These are phyloP conservation scores for Dolomedes plantarius DNA, from an alignment of 2,888 invertebrate genomes.

Conservation along the genomic window DNA sequence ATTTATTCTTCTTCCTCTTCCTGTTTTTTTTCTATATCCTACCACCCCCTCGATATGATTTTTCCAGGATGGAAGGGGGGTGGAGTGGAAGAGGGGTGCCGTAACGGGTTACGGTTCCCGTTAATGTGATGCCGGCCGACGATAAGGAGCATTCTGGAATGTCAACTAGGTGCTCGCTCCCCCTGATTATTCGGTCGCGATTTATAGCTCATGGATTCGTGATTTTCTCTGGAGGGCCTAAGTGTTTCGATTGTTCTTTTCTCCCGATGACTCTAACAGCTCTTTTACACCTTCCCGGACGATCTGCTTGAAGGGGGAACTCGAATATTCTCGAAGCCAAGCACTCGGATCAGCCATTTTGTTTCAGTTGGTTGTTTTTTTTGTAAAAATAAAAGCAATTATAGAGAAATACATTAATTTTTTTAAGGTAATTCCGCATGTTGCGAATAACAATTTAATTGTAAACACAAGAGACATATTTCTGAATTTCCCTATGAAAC, in stretches of 20 bases:
- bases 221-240: conserved; percentile 19
- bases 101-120: conserved; percentile 21
- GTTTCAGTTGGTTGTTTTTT: too few species aligned
- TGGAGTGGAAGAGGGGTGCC: not conserved
- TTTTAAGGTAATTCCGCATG: too few species aligned
- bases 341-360: not conserved
- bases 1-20: conserved; percentile 1
- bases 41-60: not conserved
- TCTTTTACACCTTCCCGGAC: conserved; percentile 19
- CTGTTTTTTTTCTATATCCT: not conserved
- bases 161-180: conserved; percentile 27
- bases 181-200: conserved; percentile 27
- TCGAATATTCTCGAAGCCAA: not conserved
- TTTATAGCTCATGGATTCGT: conserved; percentile 45
- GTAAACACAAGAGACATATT: too few species aligned
- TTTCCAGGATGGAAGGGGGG: not conserved
- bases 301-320: not conserved
- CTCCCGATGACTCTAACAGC: conserved; percentile 7
- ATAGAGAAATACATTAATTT: too few species aligned
- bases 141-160: conserved; percentile 39
- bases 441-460: too few species aligned
- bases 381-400: too few species aligned
- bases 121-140: conserved; percentile 23
- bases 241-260: conserved; percentile 18
- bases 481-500: too few species aligned